Evolutionary conservation across 2,888 invertebrate genomes (phyloP).

Genomic region (Synanthedon andrenaeformis): DNA sequence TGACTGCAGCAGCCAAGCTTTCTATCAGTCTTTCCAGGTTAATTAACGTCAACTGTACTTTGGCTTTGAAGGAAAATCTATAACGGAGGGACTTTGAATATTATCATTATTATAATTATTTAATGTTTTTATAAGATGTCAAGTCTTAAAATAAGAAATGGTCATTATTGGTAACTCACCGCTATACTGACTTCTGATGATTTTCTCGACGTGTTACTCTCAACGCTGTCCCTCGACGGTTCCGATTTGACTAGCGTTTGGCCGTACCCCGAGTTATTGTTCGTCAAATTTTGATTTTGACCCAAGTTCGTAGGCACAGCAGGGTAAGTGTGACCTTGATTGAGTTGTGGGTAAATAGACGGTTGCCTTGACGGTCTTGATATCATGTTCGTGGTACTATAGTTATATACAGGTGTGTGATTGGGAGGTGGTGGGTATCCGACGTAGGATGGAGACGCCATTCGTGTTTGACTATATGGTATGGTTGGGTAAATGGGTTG

Average conservation of each 20-base stretch:
- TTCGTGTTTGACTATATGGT: constrained; percentile 51
- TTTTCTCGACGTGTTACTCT: constrained; percentile 35
- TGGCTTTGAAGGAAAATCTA: no score
- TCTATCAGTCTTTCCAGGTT: no score
- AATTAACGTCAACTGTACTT: no score
- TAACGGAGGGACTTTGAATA: no score
- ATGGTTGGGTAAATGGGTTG: constrained; percentile 33
- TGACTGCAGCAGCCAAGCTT: no score
- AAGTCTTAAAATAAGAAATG: no score
- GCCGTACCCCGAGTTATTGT: constrained; percentile 16
- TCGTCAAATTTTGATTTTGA: constrained; percentile 14
- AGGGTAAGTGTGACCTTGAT: constrained; percentile 31
- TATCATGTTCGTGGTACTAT: constrained; percentile 55
- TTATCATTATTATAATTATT: no score
- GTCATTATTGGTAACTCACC: constrained; percentile 17
- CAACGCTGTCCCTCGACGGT: constrained; percentile 30
- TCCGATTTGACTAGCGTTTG: constrained; percentile 27
- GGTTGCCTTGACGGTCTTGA: constrained; percentile 40
- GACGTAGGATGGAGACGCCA: constrained; percentile 44
- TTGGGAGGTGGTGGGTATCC: constrained; percentile 25
- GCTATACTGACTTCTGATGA: constrained; percentile 43
- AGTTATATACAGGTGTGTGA: constrained; percentile 35
- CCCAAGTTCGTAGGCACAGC: constrained; percentile 13
- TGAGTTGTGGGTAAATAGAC: constrained; percentile 39
- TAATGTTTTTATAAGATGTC: no score